phyloP scores from a whole-genome alignment of 2,888 invertebrate species.

The Xanthia togata region DNA sequence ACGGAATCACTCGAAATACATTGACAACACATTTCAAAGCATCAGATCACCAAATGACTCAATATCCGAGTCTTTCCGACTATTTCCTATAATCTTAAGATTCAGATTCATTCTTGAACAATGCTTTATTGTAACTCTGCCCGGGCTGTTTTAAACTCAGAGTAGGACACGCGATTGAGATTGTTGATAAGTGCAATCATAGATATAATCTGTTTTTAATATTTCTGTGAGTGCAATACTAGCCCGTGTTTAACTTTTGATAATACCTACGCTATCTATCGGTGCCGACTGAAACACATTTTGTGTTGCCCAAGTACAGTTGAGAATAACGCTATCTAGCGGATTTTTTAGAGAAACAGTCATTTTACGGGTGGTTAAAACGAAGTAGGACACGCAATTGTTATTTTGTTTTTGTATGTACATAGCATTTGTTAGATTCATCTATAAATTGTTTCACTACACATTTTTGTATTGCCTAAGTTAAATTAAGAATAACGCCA shows the following conservation, averaged over 20 bases:
- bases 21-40: conserved; percentile 17
- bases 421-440: neutral
- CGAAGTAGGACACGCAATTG: neutral
- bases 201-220: no score
- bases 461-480: no score
- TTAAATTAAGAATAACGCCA: neutral
- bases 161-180: conserved; percentile 16
- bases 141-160: conserved; percentile 6
- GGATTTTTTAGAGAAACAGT: neutral
- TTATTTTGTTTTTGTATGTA: no score
- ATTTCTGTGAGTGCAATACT: no score
- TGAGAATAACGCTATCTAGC: conserved; percentile 28
- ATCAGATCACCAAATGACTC: conserved; percentile 31
- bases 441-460: neutral
- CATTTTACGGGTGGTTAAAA: neutral
- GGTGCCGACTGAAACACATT: neutral
- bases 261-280: conserved; percentile 13
- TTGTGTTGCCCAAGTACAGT: neutral
- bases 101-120: conserved; percentile 11
- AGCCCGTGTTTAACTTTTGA: no score
- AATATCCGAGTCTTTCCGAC: neutral
- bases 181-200: conserved; percentile 4
- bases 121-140: neutral
- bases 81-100: conserved; percentile 2
- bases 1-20: conserved; percentile 16